Evolutionary conservation across 2,888 invertebrate species (phyloP).

Genomic region (Parelbella ahira): DNA sequence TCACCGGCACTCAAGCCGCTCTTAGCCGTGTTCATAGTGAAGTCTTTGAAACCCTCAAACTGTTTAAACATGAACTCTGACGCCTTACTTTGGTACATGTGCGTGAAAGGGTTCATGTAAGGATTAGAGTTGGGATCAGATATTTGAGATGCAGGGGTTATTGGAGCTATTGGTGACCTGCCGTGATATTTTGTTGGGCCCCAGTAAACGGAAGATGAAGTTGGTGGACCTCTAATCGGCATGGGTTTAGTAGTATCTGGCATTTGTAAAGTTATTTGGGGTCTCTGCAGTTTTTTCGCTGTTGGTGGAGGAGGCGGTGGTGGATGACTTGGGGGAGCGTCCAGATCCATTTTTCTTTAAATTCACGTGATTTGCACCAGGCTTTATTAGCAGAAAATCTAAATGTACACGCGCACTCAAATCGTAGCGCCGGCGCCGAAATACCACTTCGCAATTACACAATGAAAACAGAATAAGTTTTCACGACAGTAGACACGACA

Average conservation of each 20-base stretch:
- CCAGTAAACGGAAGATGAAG: slow-evolving; percentile 45
- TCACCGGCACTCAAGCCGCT: slow-evolving; percentile 91
- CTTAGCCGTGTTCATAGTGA: slow-evolving; percentile 86
- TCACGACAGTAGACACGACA: slow-evolving; percentile 26
- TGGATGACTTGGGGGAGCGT: slow-evolving; percentile 53
- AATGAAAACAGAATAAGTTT: slow-evolving; percentile 44
- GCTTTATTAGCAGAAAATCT: too few species aligned
- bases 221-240: slow-evolving; percentile 43
- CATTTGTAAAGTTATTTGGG: slow-evolving; percentile 76
- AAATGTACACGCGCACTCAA: slow-evolving; percentile 1
- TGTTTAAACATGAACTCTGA: slow-evolving; percentile 90
- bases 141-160: slow-evolving; percentile 56
- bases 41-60: slow-evolving; percentile 88
- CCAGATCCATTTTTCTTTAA: slow-evolving; percentile 43
- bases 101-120: slow-evolving; percentile 61
- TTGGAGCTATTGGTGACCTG: slow-evolving; percentile 34
- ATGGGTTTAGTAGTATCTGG: slow-evolving; percentile 46
- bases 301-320: slow-evolving; percentile 64
- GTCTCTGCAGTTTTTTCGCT: slow-evolving; percentile 50
- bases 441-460: slow-evolving; percentile 31
- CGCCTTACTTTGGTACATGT: slow-evolving; percentile 83
- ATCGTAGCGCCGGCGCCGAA: slow-evolving; percentile 53
- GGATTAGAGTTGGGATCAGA: slow-evolving; percentile 59
- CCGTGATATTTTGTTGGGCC: slow-evolving; percentile 48
- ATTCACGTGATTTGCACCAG: too few species aligned